Conservation (phyloP, 2,797 vertebrate genomes). For the Hippopotamyrus pictus region DNA sequence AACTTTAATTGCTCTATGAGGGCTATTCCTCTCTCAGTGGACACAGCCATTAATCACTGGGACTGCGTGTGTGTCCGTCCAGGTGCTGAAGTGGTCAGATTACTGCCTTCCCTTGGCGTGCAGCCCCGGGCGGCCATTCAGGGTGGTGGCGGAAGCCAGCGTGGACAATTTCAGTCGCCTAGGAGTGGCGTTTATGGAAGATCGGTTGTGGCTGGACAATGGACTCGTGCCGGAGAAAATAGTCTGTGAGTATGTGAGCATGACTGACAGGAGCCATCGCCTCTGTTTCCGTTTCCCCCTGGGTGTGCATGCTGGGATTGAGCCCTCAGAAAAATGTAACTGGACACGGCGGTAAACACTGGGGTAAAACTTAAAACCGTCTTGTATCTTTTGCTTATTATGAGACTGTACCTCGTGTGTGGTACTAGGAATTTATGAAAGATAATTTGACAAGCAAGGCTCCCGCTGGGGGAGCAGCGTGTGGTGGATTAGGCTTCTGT, state of each 20-base stretch:
- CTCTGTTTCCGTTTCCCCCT: background rate
- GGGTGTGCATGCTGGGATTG: background rate
- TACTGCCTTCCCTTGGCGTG: conserved; percentile 79
- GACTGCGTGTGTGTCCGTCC: conserved; percentile 5
- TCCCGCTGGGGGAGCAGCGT: background rate
- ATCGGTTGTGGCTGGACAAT: conserved; percentile 80
- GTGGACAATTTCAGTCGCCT: conserved; percentile 83
- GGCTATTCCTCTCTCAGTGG: background rate
- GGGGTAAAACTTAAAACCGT: background rate
- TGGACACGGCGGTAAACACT: background rate
- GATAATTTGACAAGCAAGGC: background rate
- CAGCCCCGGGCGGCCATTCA: conserved; percentile 71
- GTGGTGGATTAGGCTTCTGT: background rate
- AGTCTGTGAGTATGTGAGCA: conserved; percentile 68
- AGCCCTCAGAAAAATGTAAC: background rate
- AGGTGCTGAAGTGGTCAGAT: conserved; percentile 85
- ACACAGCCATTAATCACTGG: conserved; percentile 19
- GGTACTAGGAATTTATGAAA: background rate
- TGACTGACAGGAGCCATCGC: background rate
- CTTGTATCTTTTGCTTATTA: background rate
- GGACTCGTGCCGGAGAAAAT: conserved; percentile 82
- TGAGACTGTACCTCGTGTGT: background rate
- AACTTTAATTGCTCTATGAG: background rate
- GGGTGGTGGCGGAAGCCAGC: conserved; percentile 76
- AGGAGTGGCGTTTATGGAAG: conserved; percentile 87